Percentiles rank a stretch among this genome's conserved stretches.
Conservation (phyloP, 2,888 invertebrate genomes). For the Sialis lutaria region DNA sequence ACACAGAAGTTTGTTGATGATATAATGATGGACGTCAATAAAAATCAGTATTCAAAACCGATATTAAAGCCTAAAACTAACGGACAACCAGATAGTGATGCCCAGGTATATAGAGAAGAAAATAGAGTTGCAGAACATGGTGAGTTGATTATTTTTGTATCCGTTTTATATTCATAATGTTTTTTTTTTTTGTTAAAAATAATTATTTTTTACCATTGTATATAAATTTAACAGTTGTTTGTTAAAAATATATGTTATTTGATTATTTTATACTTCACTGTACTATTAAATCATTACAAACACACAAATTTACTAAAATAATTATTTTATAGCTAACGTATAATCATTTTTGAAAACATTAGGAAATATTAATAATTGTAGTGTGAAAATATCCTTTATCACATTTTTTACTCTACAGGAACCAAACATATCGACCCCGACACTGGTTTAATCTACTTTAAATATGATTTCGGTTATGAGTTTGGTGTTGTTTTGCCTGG, state of each 20-base stretch:
- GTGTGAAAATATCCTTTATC: background rate
- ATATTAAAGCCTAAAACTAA: conserved; percentile 28
- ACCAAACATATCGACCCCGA: conserved; percentile 61
- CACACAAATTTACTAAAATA: too few relatives aligned
- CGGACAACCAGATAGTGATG: conserved; percentile 28
- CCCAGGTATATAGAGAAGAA: conserved; percentile 55
- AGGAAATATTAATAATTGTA: background rate
- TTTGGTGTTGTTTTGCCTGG: conserved; percentile 56
- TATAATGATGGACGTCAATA: conserved; percentile 40
- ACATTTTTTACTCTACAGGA: conserved; percentile 26
- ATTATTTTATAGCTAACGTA: too few relatives aligned
- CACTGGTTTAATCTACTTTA: conserved; percentile 62
- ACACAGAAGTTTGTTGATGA: conserved; percentile 49
- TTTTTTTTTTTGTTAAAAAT: too few relatives aligned
- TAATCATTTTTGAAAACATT: too few relatives aligned
- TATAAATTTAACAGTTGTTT: too few relatives aligned
- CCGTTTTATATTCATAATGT: too few relatives aligned
- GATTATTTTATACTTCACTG: too few relatives aligned
- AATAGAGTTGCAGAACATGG: conserved; percentile 52
- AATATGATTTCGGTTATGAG: conserved; percentile 67
- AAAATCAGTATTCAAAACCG: conserved; percentile 23
- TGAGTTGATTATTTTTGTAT: conserved; percentile 24
- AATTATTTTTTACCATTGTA: too few relatives aligned
- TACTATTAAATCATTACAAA: too few relatives aligned
- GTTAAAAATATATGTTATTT: too few relatives aligned